Conservation (phyloP, 2,797 vertebrate species). For the Pseudomugil gertrudae region DNA sequence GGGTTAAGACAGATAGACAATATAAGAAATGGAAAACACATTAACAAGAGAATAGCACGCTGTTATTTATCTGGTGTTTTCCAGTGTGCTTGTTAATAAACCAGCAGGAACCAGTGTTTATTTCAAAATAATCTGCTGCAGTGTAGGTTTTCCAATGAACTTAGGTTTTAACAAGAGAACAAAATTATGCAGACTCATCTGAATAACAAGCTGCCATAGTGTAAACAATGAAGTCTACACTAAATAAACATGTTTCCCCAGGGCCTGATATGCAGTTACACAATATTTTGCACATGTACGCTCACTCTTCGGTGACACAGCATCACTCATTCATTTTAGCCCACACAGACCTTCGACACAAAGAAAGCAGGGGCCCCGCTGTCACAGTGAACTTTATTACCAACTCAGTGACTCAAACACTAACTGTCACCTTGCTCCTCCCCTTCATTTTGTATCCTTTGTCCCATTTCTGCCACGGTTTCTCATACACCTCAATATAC, state of each 20-base stretch:
- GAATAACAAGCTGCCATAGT: constrained; percentile 43
- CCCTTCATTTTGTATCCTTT: constrained; percentile 20
- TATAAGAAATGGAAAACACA: constrained; percentile 21
- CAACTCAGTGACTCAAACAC: constrained; percentile 27
- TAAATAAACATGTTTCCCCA: constrained; percentile 58
- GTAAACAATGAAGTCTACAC: constrained; percentile 63
- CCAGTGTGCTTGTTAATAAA: constrained; percentile 24
- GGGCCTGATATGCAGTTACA: constrained; percentile 39
- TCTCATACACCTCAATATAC: constrained; percentile 39
- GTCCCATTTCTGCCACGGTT: constrained; percentile 25
- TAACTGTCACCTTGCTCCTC: constrained; percentile 51
- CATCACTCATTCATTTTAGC: constrained; percentile 43
- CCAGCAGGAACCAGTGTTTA: constrained; percentile 45
- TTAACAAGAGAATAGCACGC: constrained; percentile 17
- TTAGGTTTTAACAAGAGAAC: constrained; percentile 46
- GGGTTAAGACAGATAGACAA: constrained; percentile 13
- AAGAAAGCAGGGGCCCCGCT: constrained; percentile 32
- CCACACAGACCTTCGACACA: constrained; percentile 34
- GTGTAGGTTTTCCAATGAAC: constrained; percentile 34
- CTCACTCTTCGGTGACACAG: constrained; percentile 30
- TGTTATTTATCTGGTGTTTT: constrained; percentile 16
- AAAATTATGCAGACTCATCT: constrained; percentile 55
- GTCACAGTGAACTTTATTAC: constrained; percentile 50
- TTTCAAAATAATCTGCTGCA: constrained; percentile 41
- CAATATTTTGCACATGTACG: constrained; percentile 38